A percentile compares a stretch with the other conserved stretches of the same genome.
phyloP scores from a whole-genome alignment of 37 sponge, comb jelly and placozoan species.

The Ianthella basta region DNA sequence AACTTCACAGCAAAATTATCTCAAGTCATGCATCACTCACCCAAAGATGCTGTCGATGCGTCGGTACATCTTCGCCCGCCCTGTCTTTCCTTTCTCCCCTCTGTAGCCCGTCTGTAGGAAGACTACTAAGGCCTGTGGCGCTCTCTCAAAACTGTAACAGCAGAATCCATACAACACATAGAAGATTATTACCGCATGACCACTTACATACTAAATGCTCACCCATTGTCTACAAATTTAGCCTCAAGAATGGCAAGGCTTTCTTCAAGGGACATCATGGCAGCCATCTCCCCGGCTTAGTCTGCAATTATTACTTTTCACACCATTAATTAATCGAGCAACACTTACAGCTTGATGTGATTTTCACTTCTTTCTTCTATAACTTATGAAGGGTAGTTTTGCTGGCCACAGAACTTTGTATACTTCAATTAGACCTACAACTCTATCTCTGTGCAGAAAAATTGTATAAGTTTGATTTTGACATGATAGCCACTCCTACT shows the following conservation, averaged over 20 bases:
- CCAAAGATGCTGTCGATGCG: neutral
- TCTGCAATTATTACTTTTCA: neutral
- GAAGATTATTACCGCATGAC: neutral
- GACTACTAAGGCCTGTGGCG: neutral
- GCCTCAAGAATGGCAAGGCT: neutral
- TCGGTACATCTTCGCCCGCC: neutral
- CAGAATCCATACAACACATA: neutral
- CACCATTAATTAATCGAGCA: too few species aligned
- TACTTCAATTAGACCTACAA: too few species aligned
- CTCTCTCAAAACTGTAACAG: neutral
- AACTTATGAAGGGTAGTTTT: too few species aligned
- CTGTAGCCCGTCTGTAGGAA: neutral
- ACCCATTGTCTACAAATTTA: constrained; percentile 1
- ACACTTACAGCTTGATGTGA: too few species aligned
- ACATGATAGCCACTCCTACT: constrained; percentile 1
- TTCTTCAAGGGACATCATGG: neutral
- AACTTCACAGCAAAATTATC: too few species aligned
- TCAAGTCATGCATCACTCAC: too few species aligned
- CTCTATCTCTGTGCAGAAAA: neutral
- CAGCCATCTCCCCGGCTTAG: neutral
- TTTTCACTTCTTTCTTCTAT: too few species aligned
- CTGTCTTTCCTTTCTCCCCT: neutral
- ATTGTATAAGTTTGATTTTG: neutral
- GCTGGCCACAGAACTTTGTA: too few species aligned
- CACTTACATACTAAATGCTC: neutral